These are phyloP conservation scores for Alaudala cheleensis DNA, from an alignment of 2,113 vertebrate genomes.

Conservation along the genomic window DNA sequence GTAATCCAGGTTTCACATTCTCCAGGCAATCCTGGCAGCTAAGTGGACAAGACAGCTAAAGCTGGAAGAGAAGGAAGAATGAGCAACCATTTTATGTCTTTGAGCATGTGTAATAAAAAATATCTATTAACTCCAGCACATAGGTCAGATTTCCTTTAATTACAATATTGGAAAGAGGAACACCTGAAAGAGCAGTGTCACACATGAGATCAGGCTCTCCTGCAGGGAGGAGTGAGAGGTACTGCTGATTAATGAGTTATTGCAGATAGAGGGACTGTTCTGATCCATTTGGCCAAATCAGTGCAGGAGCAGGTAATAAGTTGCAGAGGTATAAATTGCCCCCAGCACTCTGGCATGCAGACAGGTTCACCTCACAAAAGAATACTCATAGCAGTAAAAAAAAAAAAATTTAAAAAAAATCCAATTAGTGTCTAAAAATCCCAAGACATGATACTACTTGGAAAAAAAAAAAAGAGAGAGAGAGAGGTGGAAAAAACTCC, in stretches of 20 bases:
- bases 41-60: neutral
- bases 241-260: neutral
- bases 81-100: conserved; percentile 4
- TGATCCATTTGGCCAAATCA: neutral
- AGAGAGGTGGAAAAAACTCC: neutral
- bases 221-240: neutral
- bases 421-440: conserved; percentile 53
- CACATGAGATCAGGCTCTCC: neutral
- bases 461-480: neutral
- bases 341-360: neutral
- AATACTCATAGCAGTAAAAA: neutral
- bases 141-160: conserved; percentile 11
- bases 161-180: neutral
- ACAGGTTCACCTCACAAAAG: neutral
- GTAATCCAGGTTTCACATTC: neutral
- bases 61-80: neutral
- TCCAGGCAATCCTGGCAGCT: neutral
- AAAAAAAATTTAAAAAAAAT: neutral
- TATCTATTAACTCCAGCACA: conserved; percentile 22
- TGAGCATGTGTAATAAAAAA: neutral
- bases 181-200: neutral
- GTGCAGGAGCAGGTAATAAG: neutral
- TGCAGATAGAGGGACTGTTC: neutral
- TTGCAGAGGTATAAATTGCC: neutral
- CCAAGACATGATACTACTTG: neutral